Conservation (phyloP, 2,888 invertebrate species). For the Phania funesta region DNA sequence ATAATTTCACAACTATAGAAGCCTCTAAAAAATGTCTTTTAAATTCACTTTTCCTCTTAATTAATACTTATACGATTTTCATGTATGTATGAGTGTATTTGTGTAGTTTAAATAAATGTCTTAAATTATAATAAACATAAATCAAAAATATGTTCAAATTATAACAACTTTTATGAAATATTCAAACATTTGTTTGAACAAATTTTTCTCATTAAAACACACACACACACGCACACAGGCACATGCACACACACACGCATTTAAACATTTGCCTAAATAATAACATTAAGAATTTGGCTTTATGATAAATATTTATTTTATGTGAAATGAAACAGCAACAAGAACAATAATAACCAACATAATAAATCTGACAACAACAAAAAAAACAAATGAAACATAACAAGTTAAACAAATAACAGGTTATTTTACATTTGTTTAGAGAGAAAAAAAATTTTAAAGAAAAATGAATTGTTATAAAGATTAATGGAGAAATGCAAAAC, state of each 20-base stretch:
- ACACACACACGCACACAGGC: background rate
- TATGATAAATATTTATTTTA: conserved; percentile 41
- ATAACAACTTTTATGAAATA: background rate
- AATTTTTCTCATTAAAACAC: conserved; percentile 7
- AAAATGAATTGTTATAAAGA: conserved; percentile 67
- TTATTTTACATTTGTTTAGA: conserved; percentile 43
- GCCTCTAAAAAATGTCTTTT: background rate
- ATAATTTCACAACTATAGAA: background rate
- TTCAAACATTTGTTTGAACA: conserved; percentile 9
- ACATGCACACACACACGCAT: background rate
- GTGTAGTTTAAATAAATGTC: conserved; percentile 24
- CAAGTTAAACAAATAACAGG: conserved; percentile 60
- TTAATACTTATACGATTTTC: no score
- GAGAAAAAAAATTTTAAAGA: conserved; percentile 21
- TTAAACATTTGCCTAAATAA: conserved; percentile 18
- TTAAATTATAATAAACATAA: conserved; percentile 52
- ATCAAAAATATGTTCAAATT: conserved; percentile 33
- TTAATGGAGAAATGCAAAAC: conserved; percentile 60
- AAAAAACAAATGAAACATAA: conserved; percentile 32
- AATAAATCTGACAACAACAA: conserved; percentile 18
- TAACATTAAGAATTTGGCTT: conserved; percentile 25
- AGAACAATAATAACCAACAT: conserved; percentile 6
- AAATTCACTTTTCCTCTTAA: background rate
- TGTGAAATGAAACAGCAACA: conserved; percentile 7
- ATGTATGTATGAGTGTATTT: background rate